Percentiles rank a stretch among this genome's conserved stretches.
Conservation (phyloP, 2,113 vertebrate species). For the Pseudonaja textilis region DNA sequence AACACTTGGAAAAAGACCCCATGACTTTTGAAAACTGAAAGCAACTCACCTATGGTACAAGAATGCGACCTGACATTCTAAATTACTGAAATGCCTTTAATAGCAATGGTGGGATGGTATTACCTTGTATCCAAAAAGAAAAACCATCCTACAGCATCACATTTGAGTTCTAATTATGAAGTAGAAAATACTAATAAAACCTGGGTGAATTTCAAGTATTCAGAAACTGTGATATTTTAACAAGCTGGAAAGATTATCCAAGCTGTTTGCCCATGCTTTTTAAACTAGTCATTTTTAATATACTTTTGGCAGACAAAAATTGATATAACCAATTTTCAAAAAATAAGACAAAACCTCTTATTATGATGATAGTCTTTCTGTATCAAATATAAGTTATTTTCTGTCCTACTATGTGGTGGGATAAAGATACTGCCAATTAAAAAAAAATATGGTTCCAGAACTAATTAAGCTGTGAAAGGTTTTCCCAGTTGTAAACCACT, state of each 20-base stretch:
- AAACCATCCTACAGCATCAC: conserved; percentile 49
- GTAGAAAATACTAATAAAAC: conserved; percentile 65
- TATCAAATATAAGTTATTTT: conserved; percentile 54
- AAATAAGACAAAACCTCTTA: conserved; percentile 67
- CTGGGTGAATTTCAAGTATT: conserved; percentile 63
- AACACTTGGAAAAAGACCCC: conserved; percentile 39
- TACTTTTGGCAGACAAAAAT: conserved; percentile 70
- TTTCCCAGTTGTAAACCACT: conserved; percentile 77
- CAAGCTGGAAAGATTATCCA: conserved; percentile 71
- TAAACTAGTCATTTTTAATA: conserved; percentile 72
- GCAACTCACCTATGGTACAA: conserved; percentile 16
- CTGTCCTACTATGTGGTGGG: conserved; percentile 59
- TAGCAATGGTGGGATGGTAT: conserved; percentile 51
- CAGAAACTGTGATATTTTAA: conserved; percentile 66
- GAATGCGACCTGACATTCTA: conserved; percentile 21
- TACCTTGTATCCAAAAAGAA: conserved; percentile 42
- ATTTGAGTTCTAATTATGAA: conserved; percentile 63
- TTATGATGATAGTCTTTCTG: conserved; percentile 50
- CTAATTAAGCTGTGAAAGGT: conserved; percentile 79
- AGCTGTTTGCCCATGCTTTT: conserved; percentile 70
- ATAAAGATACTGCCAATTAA: conserved; percentile 63
- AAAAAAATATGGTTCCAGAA: conserved; percentile 66
- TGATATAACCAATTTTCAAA: conserved; percentile 76
- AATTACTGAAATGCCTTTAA: conserved; percentile 24
- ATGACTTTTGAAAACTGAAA: conserved; percentile 34